These are phyloP conservation scores for Eupithecia centaureata DNA, from an alignment of 2,888 invertebrate species.

Conservation along the genomic window DNA sequence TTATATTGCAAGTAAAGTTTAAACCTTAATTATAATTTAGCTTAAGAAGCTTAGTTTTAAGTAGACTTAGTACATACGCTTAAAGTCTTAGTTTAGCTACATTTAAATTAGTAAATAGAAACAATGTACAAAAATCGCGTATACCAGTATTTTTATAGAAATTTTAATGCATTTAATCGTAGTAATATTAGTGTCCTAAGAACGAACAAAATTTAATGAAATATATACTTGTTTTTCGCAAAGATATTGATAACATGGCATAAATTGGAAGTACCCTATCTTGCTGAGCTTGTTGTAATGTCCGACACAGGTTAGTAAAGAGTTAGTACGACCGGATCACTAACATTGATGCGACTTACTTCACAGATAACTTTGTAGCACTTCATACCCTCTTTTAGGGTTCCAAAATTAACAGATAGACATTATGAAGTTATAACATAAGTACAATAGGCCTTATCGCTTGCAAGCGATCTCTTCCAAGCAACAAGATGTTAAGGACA, in stretches of 20 bases:
- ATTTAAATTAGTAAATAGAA: constrained; percentile 36
- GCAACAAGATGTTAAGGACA: constrained; percentile 3
- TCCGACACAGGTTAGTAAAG: neutral
- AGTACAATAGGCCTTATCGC: neutral
- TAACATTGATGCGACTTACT: neutral
- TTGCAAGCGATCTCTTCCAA: neutral
- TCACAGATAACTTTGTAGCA: neutral
- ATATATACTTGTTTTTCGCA: neutral
- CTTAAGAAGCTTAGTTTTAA: constrained; percentile 11
- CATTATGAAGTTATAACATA: neutral
- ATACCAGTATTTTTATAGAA: constrained; percentile 70
- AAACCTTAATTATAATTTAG: neutral
- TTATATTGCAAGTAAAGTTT: neutral
- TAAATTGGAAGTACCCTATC: neutral
- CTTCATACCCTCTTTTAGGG: neutral
- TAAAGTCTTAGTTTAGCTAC: constrained; percentile 22
- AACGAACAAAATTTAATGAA: neutral
- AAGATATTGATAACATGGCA: neutral
- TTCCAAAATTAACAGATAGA: neutral
- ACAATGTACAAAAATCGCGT: constrained; percentile 51
- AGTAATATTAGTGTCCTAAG: constrained; percentile 43
- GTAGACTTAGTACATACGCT: constrained; percentile 11
- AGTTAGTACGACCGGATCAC: neutral
- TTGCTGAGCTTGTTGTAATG: neutral
- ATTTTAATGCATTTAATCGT: constrained; percentile 61